phyloP scores from a whole-genome alignment of 2,113 vertebrate species.

The western clawed frog (Xenopus tropicalis) region UCB_Xtro_10.0 CM004445.2:108710501-108711000 shows the following conservation, averaged over 20 bases:
- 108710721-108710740: not conserved
- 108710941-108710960: too few species aligned
- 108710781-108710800: constrained; percentile 90
- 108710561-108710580: constrained; percentile 79
- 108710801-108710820: constrained; percentile 95
- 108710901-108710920: too few species aligned
- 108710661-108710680: constrained; percentile 92
- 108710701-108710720: constrained; percentile 68
- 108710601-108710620: constrained; percentile 67
- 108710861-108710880: not conserved
- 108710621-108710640: constrained; percentile 86
- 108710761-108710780: not conserved
- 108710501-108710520: not conserved
- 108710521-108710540: not conserved
- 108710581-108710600: constrained; percentile 86
- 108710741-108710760: not conserved
- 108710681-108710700: constrained; percentile 92
- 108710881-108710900: too few species aligned
- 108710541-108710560: constrained; percentile 84
- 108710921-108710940: too few species aligned
- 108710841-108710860: constrained; percentile 31
- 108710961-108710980: too few species aligned
- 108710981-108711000: too few species aligned
- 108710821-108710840: constrained; percentile 62
- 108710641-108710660: constrained; percentile 93